These are phyloP conservation scores for Fregetta grallaria DNA, from an alignment of 2,113 vertebrate species.

Conservation along the genomic window DNA sequence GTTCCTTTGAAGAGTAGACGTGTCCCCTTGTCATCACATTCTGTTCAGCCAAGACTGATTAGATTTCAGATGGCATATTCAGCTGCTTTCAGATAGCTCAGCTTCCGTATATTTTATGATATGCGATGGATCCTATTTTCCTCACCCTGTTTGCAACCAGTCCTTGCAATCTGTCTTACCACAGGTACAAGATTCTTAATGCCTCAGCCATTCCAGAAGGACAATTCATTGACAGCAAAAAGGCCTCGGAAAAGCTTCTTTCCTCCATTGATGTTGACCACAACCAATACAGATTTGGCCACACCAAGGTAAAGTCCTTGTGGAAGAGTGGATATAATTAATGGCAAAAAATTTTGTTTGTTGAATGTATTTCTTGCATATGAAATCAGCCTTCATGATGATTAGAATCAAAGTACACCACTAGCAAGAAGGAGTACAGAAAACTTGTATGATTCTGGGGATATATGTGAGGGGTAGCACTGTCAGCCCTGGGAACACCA, in stretches of 20 bases:
- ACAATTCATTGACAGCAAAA: constrained; percentile 82
- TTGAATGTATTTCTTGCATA: neutral
- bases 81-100: neutral
- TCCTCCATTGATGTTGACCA: constrained; percentile 83
- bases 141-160: neutral
- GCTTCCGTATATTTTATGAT: neutral
- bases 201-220: constrained; percentile 84
- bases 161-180: neutral
- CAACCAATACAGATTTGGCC: constrained; percentile 83
- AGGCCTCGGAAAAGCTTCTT: constrained; percentile 81
- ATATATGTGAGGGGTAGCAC: neutral
- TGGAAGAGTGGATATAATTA: neutral
- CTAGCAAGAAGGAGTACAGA: neutral
- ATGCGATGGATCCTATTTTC: neutral
- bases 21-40: neutral
- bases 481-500: neutral
- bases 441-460: neutral
- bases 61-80: neutral
- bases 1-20: neutral
- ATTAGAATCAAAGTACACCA: neutral
- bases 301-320: constrained; percentile 80
- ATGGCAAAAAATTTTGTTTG: neutral
- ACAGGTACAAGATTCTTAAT: constrained; percentile 85
- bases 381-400: neutral
- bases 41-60: neutral